A percentile compares a stretch with the other conserved stretches of the same genome.
Evolutionary conservation across 2,113 vertebrate species (phyloP).

Genomic region (Apus apus): DNA sequence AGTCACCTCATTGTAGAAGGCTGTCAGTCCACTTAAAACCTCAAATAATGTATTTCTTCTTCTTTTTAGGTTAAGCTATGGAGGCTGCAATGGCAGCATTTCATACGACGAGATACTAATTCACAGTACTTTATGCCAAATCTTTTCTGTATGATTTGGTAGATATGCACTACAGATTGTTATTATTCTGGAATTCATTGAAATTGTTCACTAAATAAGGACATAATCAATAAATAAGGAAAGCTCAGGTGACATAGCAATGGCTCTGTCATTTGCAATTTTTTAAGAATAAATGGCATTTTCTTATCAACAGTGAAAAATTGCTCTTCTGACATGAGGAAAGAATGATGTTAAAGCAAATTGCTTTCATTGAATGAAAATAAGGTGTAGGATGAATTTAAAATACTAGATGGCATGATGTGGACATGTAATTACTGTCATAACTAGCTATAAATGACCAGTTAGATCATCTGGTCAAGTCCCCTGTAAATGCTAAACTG

Average conservation of each 20-base stretch:
- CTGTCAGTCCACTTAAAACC: neutral
- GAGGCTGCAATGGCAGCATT: neutral
- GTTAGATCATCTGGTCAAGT: neutral
- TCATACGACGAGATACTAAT: neutral
- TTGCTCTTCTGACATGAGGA: neutral
- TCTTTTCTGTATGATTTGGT: neutral
- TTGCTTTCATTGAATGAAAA: neutral
- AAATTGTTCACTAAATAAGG: neutral
- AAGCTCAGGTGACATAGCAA: neutral
- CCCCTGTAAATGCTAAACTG: neutral
- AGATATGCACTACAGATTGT: neutral
- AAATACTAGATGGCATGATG: neutral
- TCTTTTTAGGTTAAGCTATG: neutral
- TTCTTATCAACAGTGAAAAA: constrained; percentile 30
- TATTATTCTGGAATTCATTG: neutral
- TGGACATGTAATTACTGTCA: neutral
- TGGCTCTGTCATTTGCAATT: neutral
- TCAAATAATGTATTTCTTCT: neutral
- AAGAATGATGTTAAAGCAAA: constrained; percentile 5
- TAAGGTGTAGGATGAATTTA: neutral
- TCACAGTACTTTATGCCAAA: neutral
- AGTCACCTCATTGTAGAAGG: neutral
- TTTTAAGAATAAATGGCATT: constrained; percentile 2
- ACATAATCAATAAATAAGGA: neutral
- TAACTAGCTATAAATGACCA: neutral